Conservation (phyloP, 2,113 vertebrate genomes). For the Toxostoma redivivum region DNA sequence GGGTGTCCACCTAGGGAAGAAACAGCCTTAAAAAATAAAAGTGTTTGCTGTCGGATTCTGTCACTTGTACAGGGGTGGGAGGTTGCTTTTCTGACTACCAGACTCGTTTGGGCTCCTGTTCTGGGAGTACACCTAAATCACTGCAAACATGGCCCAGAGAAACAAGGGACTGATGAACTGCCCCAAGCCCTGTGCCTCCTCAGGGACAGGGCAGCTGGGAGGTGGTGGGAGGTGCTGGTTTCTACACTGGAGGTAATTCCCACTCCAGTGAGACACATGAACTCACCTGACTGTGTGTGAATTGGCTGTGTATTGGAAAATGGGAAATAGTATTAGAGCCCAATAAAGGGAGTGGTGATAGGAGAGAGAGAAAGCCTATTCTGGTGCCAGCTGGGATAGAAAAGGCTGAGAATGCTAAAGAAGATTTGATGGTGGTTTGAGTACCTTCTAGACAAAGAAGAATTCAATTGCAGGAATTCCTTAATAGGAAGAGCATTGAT, state of each 20-base stretch:
- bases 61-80: not conserved
- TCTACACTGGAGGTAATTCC: not conserved
- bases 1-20: not conserved
- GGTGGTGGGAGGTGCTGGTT: not conserved
- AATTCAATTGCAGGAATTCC: not conserved
- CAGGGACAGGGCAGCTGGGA: too few species aligned
- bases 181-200: not conserved
- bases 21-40: not conserved
- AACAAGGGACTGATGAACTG: not conserved
- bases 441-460: not conserved
- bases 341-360: not conserved
- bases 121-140: not conserved
- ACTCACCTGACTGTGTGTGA: not conserved
- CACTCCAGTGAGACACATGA: not conserved
- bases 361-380: not conserved
- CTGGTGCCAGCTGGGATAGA: not conserved
- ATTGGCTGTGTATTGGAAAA: not conserved
- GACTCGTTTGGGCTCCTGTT: not conserved
- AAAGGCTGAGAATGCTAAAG: not conserved
- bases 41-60: not conserved
- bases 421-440: not conserved
- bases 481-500: not conserved
- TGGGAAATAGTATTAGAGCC: not conserved
- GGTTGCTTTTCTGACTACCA: not conserved
- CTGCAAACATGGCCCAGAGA: fast-evolving